Evolutionary conservation across 2,113 vertebrate species (phyloP).

Genomic region (Xenopus laevis): DNA sequence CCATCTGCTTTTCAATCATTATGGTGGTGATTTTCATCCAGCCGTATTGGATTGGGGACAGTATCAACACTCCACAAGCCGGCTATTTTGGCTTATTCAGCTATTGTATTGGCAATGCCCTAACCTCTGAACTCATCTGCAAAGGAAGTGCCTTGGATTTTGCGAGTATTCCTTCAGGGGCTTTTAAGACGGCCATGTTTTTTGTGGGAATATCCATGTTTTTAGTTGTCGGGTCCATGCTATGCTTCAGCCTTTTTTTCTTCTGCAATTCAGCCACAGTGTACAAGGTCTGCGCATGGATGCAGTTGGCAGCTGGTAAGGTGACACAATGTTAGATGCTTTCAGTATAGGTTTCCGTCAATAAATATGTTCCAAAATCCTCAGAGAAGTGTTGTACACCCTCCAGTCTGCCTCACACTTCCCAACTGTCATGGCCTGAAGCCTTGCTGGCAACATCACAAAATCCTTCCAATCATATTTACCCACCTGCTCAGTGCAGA

Average conservation of each 20-base stretch:
- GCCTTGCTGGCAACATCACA: too few species aligned
- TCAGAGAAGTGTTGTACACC: too few species aligned
- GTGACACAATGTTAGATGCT: too few species aligned
- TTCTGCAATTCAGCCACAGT: conserved; percentile 93
- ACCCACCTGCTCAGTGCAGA: too few species aligned
- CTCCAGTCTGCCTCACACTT: too few species aligned
- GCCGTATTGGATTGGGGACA: conserved; percentile 98
- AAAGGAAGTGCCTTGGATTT: conserved; percentile 94
- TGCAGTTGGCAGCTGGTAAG: conserved; percentile 95
- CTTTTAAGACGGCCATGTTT: conserved; percentile 97
- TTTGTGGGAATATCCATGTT: conserved; percentile 92
- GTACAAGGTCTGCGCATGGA: conserved; percentile 97
- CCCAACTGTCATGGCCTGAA: too few species aligned
- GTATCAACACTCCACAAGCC: conserved; percentile 89
- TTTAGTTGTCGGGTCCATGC: conserved; percentile 87
- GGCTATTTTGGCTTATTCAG: conserved; percentile 97
- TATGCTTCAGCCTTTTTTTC: conserved; percentile 94
- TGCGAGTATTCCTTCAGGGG: conserved; percentile 90
- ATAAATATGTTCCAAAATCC: too few species aligned
- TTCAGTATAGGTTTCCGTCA: too few species aligned
- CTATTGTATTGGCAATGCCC: conserved; percentile 93
- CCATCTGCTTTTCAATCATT: conserved; percentile 91
- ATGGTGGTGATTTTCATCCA: conserved; percentile 94
- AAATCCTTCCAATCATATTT: too few species aligned
- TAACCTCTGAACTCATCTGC: conserved; percentile 91